phyloP scores from a whole-genome alignment of 2,797 vertebrate species.

The Sebastes baramenuke region DNA sequence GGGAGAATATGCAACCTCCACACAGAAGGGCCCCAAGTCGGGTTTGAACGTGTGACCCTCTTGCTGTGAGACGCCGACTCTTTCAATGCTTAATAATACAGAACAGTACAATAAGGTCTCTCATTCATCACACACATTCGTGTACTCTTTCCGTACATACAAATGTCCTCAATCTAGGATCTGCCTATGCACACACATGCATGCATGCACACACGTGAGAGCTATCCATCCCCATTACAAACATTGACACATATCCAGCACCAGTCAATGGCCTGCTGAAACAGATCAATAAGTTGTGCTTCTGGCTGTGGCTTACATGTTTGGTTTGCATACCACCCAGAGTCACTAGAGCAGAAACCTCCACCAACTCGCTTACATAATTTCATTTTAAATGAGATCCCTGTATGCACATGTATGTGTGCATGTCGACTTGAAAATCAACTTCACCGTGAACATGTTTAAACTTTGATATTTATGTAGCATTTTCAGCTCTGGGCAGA shows the following conservation, averaged over 20 bases:
- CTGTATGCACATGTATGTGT: not conserved
- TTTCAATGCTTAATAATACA: not conserved
- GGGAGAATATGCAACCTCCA: no score
- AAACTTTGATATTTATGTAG: no score
- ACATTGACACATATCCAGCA: conserved; percentile 53
- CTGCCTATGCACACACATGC: not conserved
- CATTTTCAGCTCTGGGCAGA: no score
- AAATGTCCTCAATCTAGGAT: not conserved
- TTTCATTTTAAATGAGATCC: conserved; percentile 33
- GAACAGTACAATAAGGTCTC: not conserved
- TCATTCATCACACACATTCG: not conserved
- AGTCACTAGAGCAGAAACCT: conserved; percentile 53
- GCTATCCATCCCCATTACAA: conserved; percentile 61
- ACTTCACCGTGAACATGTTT: not conserved
- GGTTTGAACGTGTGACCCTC: no score
- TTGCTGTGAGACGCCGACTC: not conserved
- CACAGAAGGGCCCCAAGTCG: no score
- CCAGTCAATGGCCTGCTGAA: conserved; percentile 65
- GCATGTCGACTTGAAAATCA: conserved; percentile 7
- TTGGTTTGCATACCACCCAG: conserved; percentile 27
- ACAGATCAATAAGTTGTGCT: conserved; percentile 63
- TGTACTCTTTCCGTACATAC: not conserved
- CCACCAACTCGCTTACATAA: conserved; percentile 46
- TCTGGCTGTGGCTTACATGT: conserved; percentile 52
- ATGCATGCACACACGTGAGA: conserved; percentile 5